These are phyloP conservation scores for Deilephila porcellus DNA, from an alignment of 2,888 invertebrate species.

Conservation along the genomic window DNA sequence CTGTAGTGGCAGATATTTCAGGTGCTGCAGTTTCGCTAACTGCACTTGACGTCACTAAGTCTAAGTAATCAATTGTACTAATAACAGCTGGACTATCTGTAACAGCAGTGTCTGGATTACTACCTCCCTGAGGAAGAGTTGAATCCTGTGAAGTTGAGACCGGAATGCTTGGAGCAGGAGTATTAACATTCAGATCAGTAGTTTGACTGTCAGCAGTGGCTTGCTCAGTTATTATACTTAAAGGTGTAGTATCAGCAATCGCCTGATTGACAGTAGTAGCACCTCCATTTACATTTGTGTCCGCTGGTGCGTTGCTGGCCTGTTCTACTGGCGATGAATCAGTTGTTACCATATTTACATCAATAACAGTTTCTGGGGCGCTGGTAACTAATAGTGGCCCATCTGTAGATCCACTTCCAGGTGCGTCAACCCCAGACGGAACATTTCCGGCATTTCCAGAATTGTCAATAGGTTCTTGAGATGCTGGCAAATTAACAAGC, in stretches of 20 bases:
- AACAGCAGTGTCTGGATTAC: not conserved
- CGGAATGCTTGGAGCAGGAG: not conserved
- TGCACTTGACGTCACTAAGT: not conserved
- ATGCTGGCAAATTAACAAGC: not conserved
- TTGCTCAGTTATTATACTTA: not conserved
- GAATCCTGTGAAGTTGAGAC: not conserved
- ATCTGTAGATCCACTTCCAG: conserved; percentile 6
- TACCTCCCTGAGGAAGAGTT: not conserved
- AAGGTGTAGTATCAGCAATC: not conserved
- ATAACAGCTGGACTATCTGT: not conserved
- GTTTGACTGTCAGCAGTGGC: not conserved
- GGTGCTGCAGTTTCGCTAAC: conserved; percentile 22
- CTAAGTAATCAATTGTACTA: conserved; percentile 11
- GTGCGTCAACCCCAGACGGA: not conserved
- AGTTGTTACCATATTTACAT: not conserved
- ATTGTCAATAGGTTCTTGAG: not conserved
- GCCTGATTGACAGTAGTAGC: not conserved
- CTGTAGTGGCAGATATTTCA: conserved; percentile 12
- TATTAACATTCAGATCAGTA: conserved; percentile 7
- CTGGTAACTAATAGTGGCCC: not conserved
- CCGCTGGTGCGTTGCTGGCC: not conserved
- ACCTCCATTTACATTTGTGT: not conserved
- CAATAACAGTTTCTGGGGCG: conserved; percentile 8
- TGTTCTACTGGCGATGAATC: not conserved
- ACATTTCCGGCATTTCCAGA: not conserved